Conservation (phyloP, 2,888 invertebrate genomes). For the Salticus scenicus region DNA sequence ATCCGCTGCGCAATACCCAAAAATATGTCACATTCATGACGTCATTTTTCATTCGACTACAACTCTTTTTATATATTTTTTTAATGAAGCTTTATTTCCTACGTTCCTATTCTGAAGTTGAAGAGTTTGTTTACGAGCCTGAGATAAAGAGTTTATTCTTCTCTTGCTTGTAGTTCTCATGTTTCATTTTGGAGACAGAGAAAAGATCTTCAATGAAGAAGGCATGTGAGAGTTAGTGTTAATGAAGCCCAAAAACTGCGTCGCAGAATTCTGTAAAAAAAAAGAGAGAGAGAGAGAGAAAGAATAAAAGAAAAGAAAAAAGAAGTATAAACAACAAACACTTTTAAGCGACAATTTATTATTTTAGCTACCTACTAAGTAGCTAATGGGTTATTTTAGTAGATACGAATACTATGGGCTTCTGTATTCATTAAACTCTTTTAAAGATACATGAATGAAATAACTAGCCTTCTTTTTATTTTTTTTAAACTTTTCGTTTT, state of each 20-base stretch:
- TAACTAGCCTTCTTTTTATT: too few species aligned
- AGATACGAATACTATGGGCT: neutral
- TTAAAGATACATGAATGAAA: too few species aligned
- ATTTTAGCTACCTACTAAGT: neutral
- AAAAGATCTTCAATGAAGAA: conserved; percentile 2
- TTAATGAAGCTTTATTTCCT: neutral
- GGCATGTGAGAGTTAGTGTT: neutral
- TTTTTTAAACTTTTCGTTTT: too few species aligned
- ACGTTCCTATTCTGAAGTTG: neutral
- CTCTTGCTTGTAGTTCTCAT: neutral
- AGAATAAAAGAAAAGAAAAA: neutral
- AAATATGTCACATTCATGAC: conserved; percentile 11
- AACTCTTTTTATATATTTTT: neutral
- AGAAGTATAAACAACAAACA: too few species aligned
- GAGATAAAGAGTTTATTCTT: conserved; percentile 1
- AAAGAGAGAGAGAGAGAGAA: neutral
- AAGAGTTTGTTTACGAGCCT: neutral
- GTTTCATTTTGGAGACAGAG: neutral
- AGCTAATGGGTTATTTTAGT: neutral
- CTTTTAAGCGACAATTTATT: too few species aligned
- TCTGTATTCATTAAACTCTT: neutral
- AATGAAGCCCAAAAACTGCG: conserved; percentile 5
- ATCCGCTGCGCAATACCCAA: neutral
- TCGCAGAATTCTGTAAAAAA: too few species aligned
- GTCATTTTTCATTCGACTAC: neutral